Evolutionary conservation across 2,888 invertebrate genomes (phyloP).

Genomic region (Gerris lacustris): DNA sequence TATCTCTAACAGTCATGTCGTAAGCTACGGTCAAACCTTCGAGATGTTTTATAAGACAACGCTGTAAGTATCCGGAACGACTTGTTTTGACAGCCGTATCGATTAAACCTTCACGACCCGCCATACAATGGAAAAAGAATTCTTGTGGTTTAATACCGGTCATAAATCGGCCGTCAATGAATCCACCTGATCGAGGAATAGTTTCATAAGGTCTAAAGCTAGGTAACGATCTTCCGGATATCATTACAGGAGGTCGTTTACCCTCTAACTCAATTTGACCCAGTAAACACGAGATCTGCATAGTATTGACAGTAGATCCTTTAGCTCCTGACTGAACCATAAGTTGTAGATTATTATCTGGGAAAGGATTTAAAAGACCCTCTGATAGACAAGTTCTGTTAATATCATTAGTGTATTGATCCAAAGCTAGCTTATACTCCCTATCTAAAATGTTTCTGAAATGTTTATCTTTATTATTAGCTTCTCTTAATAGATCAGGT

Average conservation of each 20-base stretch:
- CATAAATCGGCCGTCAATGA: constrained; percentile 90
- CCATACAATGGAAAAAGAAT: constrained; percentile 99
- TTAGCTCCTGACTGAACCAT: constrained; percentile 99
- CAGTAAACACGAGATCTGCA: constrained; percentile 94
- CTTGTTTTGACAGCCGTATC: constrained; percentile 99
- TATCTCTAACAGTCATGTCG: constrained; percentile 90
- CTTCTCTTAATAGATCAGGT: constrained; percentile 42
- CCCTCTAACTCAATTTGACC: constrained; percentile 99
- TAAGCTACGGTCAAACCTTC: constrained; percentile 89
- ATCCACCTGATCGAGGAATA: constrained; percentile 87
- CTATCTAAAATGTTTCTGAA: constrained; percentile 70
- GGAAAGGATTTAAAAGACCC: constrained; percentile 78
- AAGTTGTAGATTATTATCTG: constrained; percentile 89
- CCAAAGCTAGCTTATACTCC: constrained; percentile 67
- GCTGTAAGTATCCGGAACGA: constrained; percentile 91
- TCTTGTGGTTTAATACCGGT: constrained; percentile 98
- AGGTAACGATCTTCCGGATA: constrained; percentile 82
- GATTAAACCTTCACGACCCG: constrained; percentile 95
- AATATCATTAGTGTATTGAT: constrained; percentile 78
- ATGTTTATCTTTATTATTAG: constrained; percentile 56
- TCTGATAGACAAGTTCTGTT: constrained; percentile 72
- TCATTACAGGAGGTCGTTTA: constrained; percentile 86
- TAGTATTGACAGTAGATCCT: constrained; percentile 89
- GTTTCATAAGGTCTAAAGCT: constrained; percentile 81
- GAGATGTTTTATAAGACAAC: constrained; percentile 93